Evolutionary conservation across 2,888 invertebrate species (phyloP).

Genomic region (Willowsia nigromaculata): DNA sequence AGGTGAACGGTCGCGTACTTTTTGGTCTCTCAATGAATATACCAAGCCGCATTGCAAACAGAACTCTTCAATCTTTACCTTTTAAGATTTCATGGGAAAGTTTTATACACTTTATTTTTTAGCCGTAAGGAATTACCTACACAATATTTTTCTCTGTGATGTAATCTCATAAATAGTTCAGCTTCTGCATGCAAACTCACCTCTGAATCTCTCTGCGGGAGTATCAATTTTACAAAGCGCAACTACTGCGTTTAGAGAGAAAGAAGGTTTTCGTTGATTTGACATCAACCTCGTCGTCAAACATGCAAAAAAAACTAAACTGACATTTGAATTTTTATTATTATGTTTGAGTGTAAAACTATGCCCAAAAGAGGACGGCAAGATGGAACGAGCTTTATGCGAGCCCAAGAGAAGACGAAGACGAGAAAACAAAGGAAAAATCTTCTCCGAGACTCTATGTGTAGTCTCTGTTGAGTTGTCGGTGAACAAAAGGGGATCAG

Average conservation of each 20-base stretch:
- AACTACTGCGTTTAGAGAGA: neutral
- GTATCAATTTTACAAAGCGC: neutral
- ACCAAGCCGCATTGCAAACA: conserved; percentile 19
- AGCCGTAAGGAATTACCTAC: neutral
- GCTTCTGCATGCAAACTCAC: neutral
- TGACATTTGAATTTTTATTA: neutral
- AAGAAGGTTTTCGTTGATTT: neutral
- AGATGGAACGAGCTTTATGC: neutral
- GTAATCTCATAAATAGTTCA: neutral
- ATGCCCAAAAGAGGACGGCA: conserved; percentile 56
- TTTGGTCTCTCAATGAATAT: neutral
- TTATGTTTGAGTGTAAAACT: conserved; percentile 63
- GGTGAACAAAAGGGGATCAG: conserved; percentile 36
- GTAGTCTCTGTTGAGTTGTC: neutral
- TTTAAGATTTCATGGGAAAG: conserved; percentile 18
- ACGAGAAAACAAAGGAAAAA: conserved; percentile 9
- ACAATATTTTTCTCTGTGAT: neutral
- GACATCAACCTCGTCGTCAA: neutral
- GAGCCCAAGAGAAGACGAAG: neutral
- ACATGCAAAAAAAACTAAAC: neutral
- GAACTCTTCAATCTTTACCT: neutral
- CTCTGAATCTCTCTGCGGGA: conserved; percentile 2
- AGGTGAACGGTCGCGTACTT: neutral
- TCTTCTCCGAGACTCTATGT: neutral
- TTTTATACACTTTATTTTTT: neutral